Percentiles rank a stretch among this genome's conserved stretches.
These are phyloP conservation scores for Aythya baeri DNA, from an alignment of 2,113 vertebrate genomes.

Conservation along the genomic window DNA sequence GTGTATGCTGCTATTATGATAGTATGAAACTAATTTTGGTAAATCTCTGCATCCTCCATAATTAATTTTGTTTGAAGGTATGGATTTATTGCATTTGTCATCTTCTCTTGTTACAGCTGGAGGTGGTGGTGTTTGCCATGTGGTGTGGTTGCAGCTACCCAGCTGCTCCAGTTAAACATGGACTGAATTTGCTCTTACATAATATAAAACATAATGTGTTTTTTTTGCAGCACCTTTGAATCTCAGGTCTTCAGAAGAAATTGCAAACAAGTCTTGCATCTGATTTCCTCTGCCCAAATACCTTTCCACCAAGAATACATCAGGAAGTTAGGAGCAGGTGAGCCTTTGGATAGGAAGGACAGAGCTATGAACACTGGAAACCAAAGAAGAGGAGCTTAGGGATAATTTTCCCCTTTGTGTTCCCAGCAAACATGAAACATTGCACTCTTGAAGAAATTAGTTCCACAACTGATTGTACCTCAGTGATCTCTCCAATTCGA, in stretches of 20 bases:
- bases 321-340: neutral
- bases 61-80: neutral
- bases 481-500: neutral
- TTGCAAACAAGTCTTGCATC: neutral
- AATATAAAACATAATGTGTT: fast-evolving
- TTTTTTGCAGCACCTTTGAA: neutral
- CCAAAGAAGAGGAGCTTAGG: fast-evolving
- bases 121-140: neutral
- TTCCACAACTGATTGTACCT: neutral
- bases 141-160: neutral
- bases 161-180: neutral
- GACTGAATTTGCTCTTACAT: neutral
- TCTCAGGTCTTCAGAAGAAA: neutral
- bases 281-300: neutral
- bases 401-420: neutral
- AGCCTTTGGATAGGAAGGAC: neutral
- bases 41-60: neutral
- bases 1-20: neutral
- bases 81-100: neutral
- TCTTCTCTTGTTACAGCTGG: neutral
- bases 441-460: neutral
- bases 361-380: neutral
- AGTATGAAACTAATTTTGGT: neutral
- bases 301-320: neutral
- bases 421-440: neutral